Conservation (phyloP, 2,888 invertebrate species). For the Dolichopus griseipennis region DNA sequence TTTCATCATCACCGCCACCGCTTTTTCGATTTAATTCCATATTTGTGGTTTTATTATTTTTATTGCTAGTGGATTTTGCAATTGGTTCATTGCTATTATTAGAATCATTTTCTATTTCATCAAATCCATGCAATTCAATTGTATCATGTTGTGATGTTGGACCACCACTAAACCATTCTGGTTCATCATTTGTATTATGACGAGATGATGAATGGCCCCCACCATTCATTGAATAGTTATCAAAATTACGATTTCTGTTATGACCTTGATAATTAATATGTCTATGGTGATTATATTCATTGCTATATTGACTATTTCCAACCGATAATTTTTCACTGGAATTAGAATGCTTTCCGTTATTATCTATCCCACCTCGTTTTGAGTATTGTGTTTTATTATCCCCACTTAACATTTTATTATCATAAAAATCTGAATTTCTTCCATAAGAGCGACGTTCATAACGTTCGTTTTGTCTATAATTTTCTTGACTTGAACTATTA, state of each 20-base stretch:
- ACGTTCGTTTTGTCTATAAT: conserved; percentile 20
- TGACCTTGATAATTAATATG: conserved; percentile 24
- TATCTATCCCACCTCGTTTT: conserved; percentile 8
- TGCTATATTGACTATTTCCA: conserved; percentile 20
- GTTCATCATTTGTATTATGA: conserved; percentile 62
- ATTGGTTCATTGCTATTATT: conserved; percentile 4
- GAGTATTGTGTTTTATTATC: conserved; percentile 17
- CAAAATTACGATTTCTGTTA: conserved; percentile 21
- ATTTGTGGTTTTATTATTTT: conserved; percentile 10
- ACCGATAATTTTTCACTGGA: not conserved
- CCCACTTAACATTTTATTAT: conserved; percentile 27
- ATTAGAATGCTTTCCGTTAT: not conserved
- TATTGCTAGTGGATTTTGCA: not conserved
- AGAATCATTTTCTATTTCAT: conserved; percentile 50
- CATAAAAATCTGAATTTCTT: conserved; percentile 42
- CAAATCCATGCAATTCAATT: conserved; percentile 88
- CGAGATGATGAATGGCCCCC: conserved; percentile 46
- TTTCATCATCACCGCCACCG: conserved; percentile 14
- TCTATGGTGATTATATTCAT: conserved; percentile 28
- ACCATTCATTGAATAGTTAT: conserved; percentile 29
- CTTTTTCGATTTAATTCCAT: conserved; percentile 10
- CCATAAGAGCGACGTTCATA: conserved; percentile 53
- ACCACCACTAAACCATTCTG: conserved; percentile 86
- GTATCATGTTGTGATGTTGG: conserved; percentile 86
- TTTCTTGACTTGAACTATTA: conserved; percentile 16